Percentiles rank a stretch among this genome's conserved stretches.
Conservation (phyloP, 2,113 vertebrate species). For the Vulpes ferrilata region DNA sequence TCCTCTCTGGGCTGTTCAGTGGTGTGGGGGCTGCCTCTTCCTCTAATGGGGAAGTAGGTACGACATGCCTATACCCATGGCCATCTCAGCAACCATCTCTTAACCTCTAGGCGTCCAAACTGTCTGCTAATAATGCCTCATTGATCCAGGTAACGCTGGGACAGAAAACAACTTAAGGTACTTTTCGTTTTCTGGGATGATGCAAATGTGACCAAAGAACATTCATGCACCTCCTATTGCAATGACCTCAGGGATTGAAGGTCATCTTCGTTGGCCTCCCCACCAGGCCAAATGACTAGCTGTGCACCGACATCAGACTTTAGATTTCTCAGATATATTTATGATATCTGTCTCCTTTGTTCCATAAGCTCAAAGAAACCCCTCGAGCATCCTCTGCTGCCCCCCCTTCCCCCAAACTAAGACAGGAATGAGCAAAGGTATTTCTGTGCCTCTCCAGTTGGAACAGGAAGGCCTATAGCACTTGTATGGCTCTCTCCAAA, state of each 20-base stretch:
- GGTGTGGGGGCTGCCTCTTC: neutral
- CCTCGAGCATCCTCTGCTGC: neutral
- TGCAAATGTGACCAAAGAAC: neutral
- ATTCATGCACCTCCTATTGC: neutral
- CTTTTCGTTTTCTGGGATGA: neutral
- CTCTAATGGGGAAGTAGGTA: neutral
- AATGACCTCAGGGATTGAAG: neutral
- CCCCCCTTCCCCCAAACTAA: too few species aligned
- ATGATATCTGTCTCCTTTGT: neutral
- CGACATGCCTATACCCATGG: accelerated
- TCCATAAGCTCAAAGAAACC: neutral
- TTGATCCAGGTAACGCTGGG: neutral
- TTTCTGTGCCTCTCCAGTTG: accelerated
- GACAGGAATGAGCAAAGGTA: neutral
- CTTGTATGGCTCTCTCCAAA: neutral
- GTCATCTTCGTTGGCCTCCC: neutral
- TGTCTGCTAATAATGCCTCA: neutral
- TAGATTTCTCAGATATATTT: neutral
- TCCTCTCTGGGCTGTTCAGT: neutral
- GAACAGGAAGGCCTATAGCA: neutral
- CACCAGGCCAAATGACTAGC: neutral
- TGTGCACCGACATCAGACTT: accelerated
- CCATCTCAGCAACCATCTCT: neutral
- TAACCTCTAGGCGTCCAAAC: neutral
- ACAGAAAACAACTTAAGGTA: neutral